Evolutionary conservation across 2,888 invertebrate genomes (phyloP).

Genomic region (Cistogaster globosa): DNA sequence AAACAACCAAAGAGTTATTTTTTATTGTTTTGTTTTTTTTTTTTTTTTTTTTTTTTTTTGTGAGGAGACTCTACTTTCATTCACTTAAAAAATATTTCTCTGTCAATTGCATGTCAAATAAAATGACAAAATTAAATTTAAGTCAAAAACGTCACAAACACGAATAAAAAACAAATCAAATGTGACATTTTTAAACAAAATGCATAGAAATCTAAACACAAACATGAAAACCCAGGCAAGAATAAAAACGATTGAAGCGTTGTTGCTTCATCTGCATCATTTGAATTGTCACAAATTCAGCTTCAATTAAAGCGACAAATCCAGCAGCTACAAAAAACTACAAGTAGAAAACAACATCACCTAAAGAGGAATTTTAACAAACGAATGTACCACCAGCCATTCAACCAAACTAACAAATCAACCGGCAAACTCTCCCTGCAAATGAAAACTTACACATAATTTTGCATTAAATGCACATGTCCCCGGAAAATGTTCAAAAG

Average conservation of each 20-base stretch:
- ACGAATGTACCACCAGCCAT: conserved; percentile 24
- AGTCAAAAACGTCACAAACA: conserved; percentile 75
- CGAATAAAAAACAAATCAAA: conserved; percentile 55
- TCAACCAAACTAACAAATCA: neutral
- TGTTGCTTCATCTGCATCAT: conserved; percentile 71
- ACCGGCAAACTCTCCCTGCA: conserved; percentile 26
- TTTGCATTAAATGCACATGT: conserved; percentile 67
- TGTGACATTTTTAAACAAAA: conserved; percentile 65
- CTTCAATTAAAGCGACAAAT: conserved; percentile 78
- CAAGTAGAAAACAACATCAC: conserved; percentile 38
- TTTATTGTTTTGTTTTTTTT: too few species aligned
- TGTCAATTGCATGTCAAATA: conserved; percentile 70
- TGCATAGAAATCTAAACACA: conserved; percentile 58
- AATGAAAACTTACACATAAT: conserved; percentile 50
- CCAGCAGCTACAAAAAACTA: conserved; percentile 41
- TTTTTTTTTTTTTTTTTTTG: neutral
- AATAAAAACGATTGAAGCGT: conserved; percentile 50
- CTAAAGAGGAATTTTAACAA: conserved; percentile 49
- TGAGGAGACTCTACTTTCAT: conserved; percentile 26
- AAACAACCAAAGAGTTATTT: conserved; percentile 23
- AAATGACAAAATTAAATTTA: conserved; percentile 78
- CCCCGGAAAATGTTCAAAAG: conserved; percentile 20
- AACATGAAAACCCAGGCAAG: conserved; percentile 8
- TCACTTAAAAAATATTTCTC: conserved; percentile 31
- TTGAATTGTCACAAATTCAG: conserved; percentile 82